Evolutionary conservation across 2,797 vertebrate genomes (phyloP).

Genomic region (Sciurus vulgaris): DNA sequence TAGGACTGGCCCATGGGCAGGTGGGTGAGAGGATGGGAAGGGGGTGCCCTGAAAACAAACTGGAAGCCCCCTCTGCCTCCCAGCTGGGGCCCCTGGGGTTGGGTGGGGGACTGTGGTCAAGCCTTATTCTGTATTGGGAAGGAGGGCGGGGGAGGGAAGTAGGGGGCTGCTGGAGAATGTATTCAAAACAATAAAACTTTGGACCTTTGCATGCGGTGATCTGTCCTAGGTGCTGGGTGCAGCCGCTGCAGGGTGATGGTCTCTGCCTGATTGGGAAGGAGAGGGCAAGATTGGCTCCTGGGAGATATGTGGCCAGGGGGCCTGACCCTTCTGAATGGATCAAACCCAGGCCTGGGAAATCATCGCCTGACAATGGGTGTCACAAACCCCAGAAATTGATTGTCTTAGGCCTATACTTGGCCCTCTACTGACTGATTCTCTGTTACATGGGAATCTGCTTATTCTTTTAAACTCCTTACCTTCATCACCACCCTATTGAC

Average conservation of each 20-base stretch:
- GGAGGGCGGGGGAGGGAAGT: constrained; percentile 64
- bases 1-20: constrained; percentile 75
- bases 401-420: background rate
- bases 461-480: background rate
- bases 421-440: background rate
- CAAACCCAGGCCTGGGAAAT: background rate
- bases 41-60: constrained; percentile 83
- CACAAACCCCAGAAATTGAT: background rate
- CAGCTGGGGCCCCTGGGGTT: constrained; percentile 77
- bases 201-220: constrained; percentile 68
- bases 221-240: constrained; percentile 25
- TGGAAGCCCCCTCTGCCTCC: constrained; percentile 81
- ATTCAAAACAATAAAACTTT: constrained; percentile 82
- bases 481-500: background rate
- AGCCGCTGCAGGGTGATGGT: background rate
- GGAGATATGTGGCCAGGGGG: background rate
- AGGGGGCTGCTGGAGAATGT: constrained; percentile 77
- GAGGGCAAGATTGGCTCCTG: background rate
- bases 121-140: constrained; percentile 83
- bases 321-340: background rate
- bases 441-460: background rate
- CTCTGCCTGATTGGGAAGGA: background rate
- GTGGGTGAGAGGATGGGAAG: constrained; percentile 40
- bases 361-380: background rate
- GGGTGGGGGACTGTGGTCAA: constrained; percentile 73